Evolutionary conservation across 2,113 vertebrate species (phyloP).

Genomic region (Ceuthmochares aereus): DNA sequence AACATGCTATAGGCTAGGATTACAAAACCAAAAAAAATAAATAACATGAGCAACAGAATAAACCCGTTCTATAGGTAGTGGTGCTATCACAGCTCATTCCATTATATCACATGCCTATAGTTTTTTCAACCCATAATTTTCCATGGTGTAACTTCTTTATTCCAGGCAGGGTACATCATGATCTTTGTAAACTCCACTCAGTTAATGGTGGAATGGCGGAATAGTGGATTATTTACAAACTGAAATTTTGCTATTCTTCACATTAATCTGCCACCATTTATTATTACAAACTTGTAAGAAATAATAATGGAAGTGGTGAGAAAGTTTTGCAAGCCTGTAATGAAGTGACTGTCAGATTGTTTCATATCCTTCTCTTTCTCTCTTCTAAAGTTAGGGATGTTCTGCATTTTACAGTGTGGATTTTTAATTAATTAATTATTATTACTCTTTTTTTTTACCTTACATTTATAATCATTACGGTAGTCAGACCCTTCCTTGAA

Average conservation of each 20-base stretch:
- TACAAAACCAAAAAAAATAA: background rate
- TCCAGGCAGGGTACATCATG: background rate
- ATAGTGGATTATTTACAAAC: background rate
- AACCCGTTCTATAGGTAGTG: background rate
- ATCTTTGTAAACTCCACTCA: background rate
- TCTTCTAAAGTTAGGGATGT: background rate
- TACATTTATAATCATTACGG: background rate
- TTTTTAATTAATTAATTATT: background rate
- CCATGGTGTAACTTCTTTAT: background rate
- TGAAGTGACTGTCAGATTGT: background rate
- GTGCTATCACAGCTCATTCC: background rate
- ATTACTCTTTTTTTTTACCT: background rate
- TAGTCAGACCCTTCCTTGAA: background rate
- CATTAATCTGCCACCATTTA: background rate
- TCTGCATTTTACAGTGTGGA: background rate
- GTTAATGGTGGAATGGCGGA: background rate
- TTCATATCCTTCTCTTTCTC: background rate
- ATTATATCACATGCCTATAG: background rate
- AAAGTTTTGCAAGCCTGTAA: background rate
- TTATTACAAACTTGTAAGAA: background rate
- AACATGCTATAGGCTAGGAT: background rate
- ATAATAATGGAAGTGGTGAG: background rate
- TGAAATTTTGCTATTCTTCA: background rate
- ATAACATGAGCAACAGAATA: background rate
- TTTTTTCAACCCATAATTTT: background rate